These are phyloP conservation scores for Andricus curvator DNA, from an alignment of 2,888 invertebrate genomes.

Conservation along the genomic window DNA sequence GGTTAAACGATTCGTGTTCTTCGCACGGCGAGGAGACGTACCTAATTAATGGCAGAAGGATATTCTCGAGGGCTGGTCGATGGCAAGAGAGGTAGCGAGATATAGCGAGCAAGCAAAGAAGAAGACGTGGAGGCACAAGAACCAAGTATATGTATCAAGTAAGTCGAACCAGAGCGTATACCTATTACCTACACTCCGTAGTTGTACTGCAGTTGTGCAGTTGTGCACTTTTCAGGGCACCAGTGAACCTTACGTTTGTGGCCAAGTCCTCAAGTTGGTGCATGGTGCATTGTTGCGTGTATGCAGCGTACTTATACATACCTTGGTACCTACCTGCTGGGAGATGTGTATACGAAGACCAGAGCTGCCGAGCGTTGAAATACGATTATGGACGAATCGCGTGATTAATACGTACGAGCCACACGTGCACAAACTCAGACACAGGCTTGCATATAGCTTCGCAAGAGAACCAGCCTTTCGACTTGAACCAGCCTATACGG, in stretches of 20 bases:
- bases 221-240: constrained; percentile 15
- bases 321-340: constrained; percentile 40
- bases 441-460: neutral
- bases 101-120: neutral
- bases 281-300: neutral
- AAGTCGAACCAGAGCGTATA: constrained; percentile 22
- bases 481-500: constrained; percentile 24
- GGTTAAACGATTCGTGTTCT: constrained; percentile 49
- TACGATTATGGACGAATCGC: constrained; percentile 73
- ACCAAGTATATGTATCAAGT: constrained; percentile 16
- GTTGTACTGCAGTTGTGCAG: neutral
- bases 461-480: constrained; percentile 26
- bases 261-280: constrained; percentile 37
- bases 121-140: constrained; percentile 41
- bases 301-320: neutral
- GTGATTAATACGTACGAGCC: constrained; percentile 72
- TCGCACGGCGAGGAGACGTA: constrained; percentile 43
- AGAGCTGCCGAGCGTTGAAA: constrained; percentile 63
- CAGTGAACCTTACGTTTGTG: constrained; percentile 33
- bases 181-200: no score
- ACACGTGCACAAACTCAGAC: constrained; percentile 37
- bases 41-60: constrained; percentile 49
- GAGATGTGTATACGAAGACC: constrained; percentile 41
- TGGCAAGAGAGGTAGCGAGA: constrained; percentile 45
- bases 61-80: constrained; percentile 42